phyloP scores from a whole-genome alignment of 1,140 invertebrate species.

The Penaeus vannamei region DNA sequence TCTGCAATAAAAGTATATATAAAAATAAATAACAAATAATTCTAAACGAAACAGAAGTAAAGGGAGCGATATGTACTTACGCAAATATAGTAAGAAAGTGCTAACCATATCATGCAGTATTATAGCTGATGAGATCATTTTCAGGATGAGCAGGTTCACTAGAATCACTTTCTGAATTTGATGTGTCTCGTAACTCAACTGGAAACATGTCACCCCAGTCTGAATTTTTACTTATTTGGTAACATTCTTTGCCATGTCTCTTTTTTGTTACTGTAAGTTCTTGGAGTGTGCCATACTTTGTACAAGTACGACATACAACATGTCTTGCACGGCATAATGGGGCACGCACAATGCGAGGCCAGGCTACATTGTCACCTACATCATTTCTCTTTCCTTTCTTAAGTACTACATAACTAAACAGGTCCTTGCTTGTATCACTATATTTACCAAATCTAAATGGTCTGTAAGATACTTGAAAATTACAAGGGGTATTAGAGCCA shows the following conservation, averaged over 20 bases:
- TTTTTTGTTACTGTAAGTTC: constrained; percentile 83
- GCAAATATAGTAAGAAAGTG: too few relatives aligned
- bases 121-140: too few relatives aligned
- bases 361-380: constrained; percentile 73
- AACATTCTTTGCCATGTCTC: constrained; percentile 78
- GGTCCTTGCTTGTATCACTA: constrained; percentile 73
- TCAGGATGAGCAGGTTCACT: background rate
- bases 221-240: constrained; percentile 40
- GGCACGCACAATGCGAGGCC: constrained; percentile 84
- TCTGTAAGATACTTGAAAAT: constrained; percentile 80
- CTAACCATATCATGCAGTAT: too few relatives aligned
- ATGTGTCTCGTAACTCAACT: constrained; percentile 31
- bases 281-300: constrained; percentile 80
- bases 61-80: too few relatives aligned
- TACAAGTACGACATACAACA: constrained; percentile 85
- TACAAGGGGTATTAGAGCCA: constrained; percentile 79
- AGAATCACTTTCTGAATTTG: background rate
- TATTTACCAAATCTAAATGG: constrained; percentile 74
- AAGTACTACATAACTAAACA: constrained; percentile 84
- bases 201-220: constrained; percentile 61
- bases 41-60: too few relatives aligned
- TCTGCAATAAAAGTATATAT: too few relatives aligned
- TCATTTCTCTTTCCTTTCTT: constrained; percentile 80
- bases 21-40: too few relatives aligned
- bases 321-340: constrained; percentile 80